Evolutionary conservation across 2,888 invertebrate genomes (phyloP), one percentile per base, ranked within the genome.

Genomic region (Herminia tarsipennalis): DNA sequence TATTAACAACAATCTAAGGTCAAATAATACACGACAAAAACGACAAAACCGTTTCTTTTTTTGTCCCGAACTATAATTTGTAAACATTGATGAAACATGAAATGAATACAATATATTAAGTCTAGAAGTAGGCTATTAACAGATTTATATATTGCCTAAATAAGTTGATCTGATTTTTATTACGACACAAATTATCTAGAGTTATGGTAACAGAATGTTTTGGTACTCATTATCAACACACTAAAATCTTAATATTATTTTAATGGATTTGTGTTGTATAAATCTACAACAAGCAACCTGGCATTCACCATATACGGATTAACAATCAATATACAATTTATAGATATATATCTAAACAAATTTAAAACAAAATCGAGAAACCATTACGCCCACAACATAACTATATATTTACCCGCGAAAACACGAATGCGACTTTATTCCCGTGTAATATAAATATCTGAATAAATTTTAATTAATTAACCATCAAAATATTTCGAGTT

Each of bases 391-490:
- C 39, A 58, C 49, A 21, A 16, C 22, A 40, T 61, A 46, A 41
- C 30, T 25, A 46, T 39, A 41, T 41, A 17, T 45, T 44, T 25
- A 13, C 3, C 44, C 25, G 38, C 50, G 37, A 63, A 60, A 54
- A 40, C 12, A 40, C 12, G 39, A 29, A 42, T 17, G 14, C 29
- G 43, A 34, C 9, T 46, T 50, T 39, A 36, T 54, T 34, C 24
- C n/a, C 17, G 25, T 47, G 34, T 47, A 35, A 35, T 34, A 36
- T 1, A 50, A 50, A 58, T 44, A 50, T 22, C 20, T 58, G 59
- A 58, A 60, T 63, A 58, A 21, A 54, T 60, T 61, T 43, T 51
- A 50, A 48, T 58, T 59, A 59, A 63, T 61, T 44, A 55, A 33
- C 50, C 20, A 45, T 58, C 39, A 50, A 22, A 45, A 35, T 35